Evolutionary conservation across 2,888 invertebrate species (phyloP).

Genomic region (Orthonevra nobilis): DNA sequence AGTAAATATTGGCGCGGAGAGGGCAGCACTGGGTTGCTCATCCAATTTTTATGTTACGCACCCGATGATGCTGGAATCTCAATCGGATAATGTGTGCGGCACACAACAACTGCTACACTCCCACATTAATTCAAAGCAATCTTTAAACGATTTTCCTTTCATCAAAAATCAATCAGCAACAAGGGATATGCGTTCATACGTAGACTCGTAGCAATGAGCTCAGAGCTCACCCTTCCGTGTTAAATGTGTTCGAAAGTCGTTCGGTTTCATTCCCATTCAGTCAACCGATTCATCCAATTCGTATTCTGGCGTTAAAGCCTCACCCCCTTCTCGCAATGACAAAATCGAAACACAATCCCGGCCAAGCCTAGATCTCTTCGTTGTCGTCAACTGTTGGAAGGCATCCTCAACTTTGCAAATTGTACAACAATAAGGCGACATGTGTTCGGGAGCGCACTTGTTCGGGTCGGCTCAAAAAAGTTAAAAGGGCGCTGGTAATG

Average conservation of each 20-base stretch:
- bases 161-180: conserved; percentile 60
- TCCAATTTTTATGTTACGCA: conserved; percentile 46
- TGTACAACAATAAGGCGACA: conserved; percentile 52
- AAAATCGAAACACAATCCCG: conserved; percentile 51
- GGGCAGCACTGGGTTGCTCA: too few species aligned
- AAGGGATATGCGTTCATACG: conserved; percentile 19
- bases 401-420: conserved; percentile 56
- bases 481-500: not conserved
- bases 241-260: conserved; percentile 39
- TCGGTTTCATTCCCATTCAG: conserved; percentile 60
- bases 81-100: conserved; percentile 37
- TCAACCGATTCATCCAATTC: conserved; percentile 65
- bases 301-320: conserved; percentile 39
- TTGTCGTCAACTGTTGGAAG: too few species aligned
- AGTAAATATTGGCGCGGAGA: too few species aligned
- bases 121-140: conserved; percentile 55
- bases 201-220: not conserved
- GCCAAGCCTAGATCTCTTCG: conserved; percentile 66
- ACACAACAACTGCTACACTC: conserved; percentile 48
- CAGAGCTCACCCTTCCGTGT: conserved; percentile 33
- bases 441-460: conserved; percentile 35
- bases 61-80: conserved; percentile 32
- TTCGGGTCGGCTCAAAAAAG: not conserved
- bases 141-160: conserved; percentile 53
- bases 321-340: too few species aligned